Evolutionary conservation across 2,888 invertebrate species (phyloP).

Genomic region (Adineta ricciae): DNA sequence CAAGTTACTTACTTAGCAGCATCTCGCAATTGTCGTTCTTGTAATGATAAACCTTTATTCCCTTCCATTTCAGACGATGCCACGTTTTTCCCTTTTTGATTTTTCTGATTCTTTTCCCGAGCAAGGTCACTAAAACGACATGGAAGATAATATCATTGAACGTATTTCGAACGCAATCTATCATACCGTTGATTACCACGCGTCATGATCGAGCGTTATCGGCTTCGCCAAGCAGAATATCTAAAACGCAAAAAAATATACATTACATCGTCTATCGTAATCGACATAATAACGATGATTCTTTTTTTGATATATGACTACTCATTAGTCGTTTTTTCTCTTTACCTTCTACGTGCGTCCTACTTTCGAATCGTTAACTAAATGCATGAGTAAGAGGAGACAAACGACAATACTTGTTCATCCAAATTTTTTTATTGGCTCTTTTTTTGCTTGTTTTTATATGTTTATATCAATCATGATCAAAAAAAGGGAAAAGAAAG

Average conservation of each 20-base stretch:
- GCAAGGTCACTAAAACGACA: background rate
- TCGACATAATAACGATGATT: no score
- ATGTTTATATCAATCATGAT: background rate
- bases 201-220: background rate
- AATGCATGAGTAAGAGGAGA: background rate
- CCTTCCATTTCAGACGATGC: background rate
- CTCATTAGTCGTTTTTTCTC: background rate
- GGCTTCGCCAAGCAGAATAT: background rate
- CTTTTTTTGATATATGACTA: no score
- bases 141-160: no score
- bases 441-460: background rate
- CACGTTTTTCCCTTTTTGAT: background rate
- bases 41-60: background rate
- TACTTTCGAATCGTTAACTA: background rate
- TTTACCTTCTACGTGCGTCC: background rate
- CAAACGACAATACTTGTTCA: background rate
- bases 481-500: background rate
- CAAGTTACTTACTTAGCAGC: background rate
- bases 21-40: background rate
- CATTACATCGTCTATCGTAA: background rate
- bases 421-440: background rate
- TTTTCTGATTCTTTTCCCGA: background rate
- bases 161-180: no score
- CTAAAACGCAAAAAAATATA: background rate
- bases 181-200: slow-evolving; percentile 8